Conservation (phyloP, 2,797 vertebrate species). For the Coregonus sp. region DNA sequence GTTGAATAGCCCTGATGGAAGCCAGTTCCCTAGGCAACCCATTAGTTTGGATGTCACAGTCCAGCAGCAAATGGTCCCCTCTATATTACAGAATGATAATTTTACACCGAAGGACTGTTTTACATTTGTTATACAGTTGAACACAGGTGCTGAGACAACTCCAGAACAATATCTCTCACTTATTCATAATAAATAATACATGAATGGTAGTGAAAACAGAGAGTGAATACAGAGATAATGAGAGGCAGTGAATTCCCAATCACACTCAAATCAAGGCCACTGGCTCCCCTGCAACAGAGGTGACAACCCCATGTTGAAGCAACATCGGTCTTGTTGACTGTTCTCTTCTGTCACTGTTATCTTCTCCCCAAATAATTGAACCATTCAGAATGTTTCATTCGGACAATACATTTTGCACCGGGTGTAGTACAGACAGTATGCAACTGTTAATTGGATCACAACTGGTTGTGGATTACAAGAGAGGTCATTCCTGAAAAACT, state of each 20-base stretch:
- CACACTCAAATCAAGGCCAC: not conserved
- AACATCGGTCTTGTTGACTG: no score
- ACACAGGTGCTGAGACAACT: slow-evolving; percentile 16
- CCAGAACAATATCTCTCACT: not conserved
- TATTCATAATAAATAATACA: not conserved
- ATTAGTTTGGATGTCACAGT: slow-evolving; percentile 47
- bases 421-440: not conserved
- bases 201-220: not conserved
- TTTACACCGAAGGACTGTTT: slow-evolving; percentile 37
- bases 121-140: slow-evolving; percentile 48
- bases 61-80: slow-evolving; percentile 11
- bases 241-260: not conserved
- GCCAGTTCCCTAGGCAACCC: slow-evolving; percentile 58
- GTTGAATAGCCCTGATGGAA: slow-evolving; percentile 13
- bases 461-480: no score
- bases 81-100: slow-evolving; percentile 30
- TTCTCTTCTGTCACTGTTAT: not conserved
- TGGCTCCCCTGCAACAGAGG: not conserved
- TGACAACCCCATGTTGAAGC: not conserved
- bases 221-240: not conserved
- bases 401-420: not conserved
- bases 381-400: not conserved
- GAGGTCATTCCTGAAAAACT: no score
- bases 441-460: not conserved
- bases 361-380: not conserved